Evolutionary conservation across 2,888 invertebrate species (phyloP), one percentile per base, ranked within the genome.

Genomic region (Luperina testacea): DNA sequence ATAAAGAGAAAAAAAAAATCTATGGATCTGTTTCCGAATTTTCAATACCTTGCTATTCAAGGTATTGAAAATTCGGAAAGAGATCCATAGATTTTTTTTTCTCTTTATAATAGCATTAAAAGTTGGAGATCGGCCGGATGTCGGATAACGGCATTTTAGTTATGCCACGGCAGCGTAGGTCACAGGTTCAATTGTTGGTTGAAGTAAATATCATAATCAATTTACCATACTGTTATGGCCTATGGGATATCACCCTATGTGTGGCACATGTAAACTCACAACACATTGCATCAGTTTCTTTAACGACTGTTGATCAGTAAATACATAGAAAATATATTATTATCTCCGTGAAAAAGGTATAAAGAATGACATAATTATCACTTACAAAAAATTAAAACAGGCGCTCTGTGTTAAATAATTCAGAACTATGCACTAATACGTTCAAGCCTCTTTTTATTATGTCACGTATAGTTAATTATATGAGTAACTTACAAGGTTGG

Each of bases 221-320:
- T 38, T 38, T 17, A 27, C 7, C 15, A 53, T 70, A 45, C 24
- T 75, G 20, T 45, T 13, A 75, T 63, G 32, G 70, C 32, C 27
- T 61, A 61, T 38, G 77, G 27, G 61, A 67, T n/a, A 42, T 57
- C 20, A 53, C 51, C 59, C 61, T 48, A 59, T 67, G 45, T 8
- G 61, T 57, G 73, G 53, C 64, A 71, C 45, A 61, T 72, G 80
- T 63, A 79, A 87, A 67, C 13, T 68, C 48, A 68, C 27, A 68
- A 76, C 73, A 79, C 38, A 76, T 84, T 87, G 64, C 87, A 76
- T 87, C 87, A 87, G 67, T n/a, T 61, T 65, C 6, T 0, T 7
- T 42, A 20, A 64, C 13, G 15, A 42, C 24, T 48, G 57, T 42
- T 42, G 5, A 61, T 17, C 17, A 17, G 32, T 20, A 69, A 59